Conservation (phyloP, 1,140 invertebrate genomes). For the Galendromus occidentalis region DNA sequence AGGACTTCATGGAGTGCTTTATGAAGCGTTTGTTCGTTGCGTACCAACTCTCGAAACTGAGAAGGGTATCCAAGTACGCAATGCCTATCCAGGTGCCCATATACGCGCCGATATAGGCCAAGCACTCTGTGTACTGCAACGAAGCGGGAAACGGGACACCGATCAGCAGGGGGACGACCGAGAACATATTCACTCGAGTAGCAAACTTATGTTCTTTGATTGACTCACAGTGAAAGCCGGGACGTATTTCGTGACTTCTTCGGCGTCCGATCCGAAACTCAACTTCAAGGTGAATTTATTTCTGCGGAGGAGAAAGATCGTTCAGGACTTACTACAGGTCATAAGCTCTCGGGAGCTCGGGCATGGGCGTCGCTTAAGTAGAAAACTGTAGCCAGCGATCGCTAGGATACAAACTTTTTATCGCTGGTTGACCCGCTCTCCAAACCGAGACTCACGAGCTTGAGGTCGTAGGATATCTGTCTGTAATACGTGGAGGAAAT, state of each 20-base stretch:
- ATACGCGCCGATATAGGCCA: neutral
- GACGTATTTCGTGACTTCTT: conserved; percentile 4
- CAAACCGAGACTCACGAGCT: neutral
- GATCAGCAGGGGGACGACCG: too few relatives aligned
- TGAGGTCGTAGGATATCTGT: neutral
- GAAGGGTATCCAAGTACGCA: neutral
- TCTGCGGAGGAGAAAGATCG: neutral
- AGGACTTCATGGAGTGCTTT: neutral
- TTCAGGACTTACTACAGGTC: too few relatives aligned
- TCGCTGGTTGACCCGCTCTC: neutral
- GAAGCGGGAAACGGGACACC: too few relatives aligned
- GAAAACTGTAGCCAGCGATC: too few relatives aligned
- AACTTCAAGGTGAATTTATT: neutral
- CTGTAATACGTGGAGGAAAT: neutral
- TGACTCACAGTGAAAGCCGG: neutral
- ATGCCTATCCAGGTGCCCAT: conserved; percentile 1
- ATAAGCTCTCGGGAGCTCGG: too few relatives aligned
- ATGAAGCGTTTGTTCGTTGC: neutral
- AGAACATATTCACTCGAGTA: too few relatives aligned
- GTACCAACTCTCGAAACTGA: neutral
- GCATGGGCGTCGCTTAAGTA: too few relatives aligned
- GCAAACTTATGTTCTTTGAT: neutral
- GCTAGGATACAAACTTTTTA: neutral
- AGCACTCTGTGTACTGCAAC: neutral
- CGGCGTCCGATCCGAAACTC: neutral